Evolutionary conservation across 2,888 invertebrate species (phyloP), one percentile per base, ranked within the genome.

Genomic region (Limenitis arthemis): DNA sequence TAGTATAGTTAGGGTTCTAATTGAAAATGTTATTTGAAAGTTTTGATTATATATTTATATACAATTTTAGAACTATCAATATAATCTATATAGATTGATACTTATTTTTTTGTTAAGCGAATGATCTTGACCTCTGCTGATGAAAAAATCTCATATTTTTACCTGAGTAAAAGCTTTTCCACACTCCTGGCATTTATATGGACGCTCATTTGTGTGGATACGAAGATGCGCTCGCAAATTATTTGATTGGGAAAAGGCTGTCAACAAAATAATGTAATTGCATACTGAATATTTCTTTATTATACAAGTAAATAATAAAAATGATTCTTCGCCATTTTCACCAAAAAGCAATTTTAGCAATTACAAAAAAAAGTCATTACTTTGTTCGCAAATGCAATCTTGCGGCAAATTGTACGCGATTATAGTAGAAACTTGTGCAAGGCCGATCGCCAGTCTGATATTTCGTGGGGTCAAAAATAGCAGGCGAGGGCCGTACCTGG

Each of bases 131-230:
- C 20, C 1, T 20, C 20, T 20, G 20, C 4, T 20, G 4, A 20
- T 20, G n/a, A 36, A 6, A 20, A 6, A 44, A 34, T 20, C 11
- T 8, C 5, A 12, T 33, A 11, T 12, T 31, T n/a, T 55, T 70
- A 86, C 87, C 82, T 87, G 87, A 33, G 87, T 86, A 56, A 87
- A 87, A 1, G 87, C 87, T 61, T 86, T 87, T 36, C 86, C 86
- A 55, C 87, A 87, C 59, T 85, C 85, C 12, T 69, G 69, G 62
- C 87, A 87, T 65, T 86, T 87, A 65, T 86, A 87, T 5, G 87
- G 87, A 41, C 87, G 69, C 64, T 87, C 87, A 55, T 87, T 87
- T 37, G 86, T 87, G 68, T 87, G 87, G 49, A 87, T 87, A 43
- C 87, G 84, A 4, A 87, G 79, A 53, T 87, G 87, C 9, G 87